Conservation (phyloP, 2,113 vertebrate species). For the Cephalopterus ornatus region DNA sequence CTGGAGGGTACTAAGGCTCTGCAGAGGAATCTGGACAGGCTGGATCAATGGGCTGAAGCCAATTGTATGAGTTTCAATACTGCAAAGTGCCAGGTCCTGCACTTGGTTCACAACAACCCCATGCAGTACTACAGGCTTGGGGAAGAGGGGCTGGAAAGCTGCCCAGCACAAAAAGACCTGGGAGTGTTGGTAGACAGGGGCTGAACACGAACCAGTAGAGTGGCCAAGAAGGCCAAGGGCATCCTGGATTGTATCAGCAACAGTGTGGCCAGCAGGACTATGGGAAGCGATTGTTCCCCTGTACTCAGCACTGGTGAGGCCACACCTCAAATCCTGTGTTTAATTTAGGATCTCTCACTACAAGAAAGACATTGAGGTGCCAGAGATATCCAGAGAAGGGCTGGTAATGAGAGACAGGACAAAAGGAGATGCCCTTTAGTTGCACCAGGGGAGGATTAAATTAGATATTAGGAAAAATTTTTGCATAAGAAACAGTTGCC, state of each 20-base stretch:
- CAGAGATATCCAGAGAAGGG: not conserved
- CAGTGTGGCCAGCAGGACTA: not conserved
- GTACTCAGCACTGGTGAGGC: rapidly evolving
- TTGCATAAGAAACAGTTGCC: not conserved
- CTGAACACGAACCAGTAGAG: rapidly evolving
- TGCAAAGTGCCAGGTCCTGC: not conserved
- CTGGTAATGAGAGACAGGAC: not conserved
- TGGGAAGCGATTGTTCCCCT: not conserved
- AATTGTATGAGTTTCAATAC: not conserved
- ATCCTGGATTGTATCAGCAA: not conserved
- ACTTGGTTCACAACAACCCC: not conserved
- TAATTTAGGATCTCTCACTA: not conserved
- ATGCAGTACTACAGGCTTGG: not conserved
- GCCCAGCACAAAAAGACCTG: not conserved
- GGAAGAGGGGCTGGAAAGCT: not conserved
- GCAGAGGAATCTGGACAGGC: not conserved
- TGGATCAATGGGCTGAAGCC: not conserved
- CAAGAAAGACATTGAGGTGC: not conserved
- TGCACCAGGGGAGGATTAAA: not conserved
- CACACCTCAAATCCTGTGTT: not conserved
- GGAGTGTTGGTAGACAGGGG: not conserved
- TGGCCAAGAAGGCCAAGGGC: not conserved
- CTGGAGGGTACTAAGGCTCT: not conserved
- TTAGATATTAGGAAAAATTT: not conserved
- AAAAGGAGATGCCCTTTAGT: not conserved